phyloP scores from a whole-genome alignment of 2,888 invertebrate species.

The Drosophila testacea region DNA sequence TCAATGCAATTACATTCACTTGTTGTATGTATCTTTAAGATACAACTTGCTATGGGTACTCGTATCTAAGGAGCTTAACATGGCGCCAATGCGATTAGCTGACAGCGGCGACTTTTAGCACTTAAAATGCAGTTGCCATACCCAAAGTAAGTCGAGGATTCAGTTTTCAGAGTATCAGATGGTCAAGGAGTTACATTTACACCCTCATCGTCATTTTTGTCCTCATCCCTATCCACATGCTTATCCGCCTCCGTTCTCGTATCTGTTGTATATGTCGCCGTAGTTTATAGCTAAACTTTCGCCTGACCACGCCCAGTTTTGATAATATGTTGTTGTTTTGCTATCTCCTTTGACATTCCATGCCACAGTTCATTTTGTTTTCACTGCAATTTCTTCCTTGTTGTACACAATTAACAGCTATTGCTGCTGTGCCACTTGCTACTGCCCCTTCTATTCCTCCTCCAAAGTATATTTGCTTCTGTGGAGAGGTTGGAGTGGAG shows the following conservation, averaged over 20 bases:
- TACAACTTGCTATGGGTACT: constrained; percentile 21
- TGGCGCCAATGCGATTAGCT: constrained; percentile 66
- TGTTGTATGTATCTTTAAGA: constrained; percentile 56
- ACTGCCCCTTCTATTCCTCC: not conserved
- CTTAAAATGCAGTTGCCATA: constrained; percentile 65
- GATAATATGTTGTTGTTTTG: constrained; percentile 22
- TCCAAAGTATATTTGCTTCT: constrained; percentile 30
- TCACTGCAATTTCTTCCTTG: constrained; percentile 76
- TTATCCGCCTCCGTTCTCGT: constrained; percentile 25
- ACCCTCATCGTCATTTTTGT: not conserved
- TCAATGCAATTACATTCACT: constrained; percentile 10
- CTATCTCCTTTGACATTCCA: constrained; percentile 60
- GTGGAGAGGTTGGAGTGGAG: not conserved
- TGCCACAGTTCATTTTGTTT: constrained; percentile 72
- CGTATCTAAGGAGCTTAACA: constrained; percentile 63
- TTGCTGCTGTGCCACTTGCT: constrained; percentile 38
- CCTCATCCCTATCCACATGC: constrained; percentile 1
- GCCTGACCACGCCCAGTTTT: constrained; percentile 39
- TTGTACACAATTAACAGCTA: constrained; percentile 78
- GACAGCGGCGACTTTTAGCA: constrained; percentile 63
- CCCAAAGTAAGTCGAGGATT: constrained; percentile 13
- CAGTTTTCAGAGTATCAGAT: constrained; percentile 11
- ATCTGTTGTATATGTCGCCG: constrained; percentile 59
- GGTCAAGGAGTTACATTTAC: constrained; percentile 25
- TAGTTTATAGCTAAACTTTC: constrained; percentile 69